phyloP scores from a whole-genome alignment of 2,797 vertebrate species.

The Urophycis tenuis region DNA sequence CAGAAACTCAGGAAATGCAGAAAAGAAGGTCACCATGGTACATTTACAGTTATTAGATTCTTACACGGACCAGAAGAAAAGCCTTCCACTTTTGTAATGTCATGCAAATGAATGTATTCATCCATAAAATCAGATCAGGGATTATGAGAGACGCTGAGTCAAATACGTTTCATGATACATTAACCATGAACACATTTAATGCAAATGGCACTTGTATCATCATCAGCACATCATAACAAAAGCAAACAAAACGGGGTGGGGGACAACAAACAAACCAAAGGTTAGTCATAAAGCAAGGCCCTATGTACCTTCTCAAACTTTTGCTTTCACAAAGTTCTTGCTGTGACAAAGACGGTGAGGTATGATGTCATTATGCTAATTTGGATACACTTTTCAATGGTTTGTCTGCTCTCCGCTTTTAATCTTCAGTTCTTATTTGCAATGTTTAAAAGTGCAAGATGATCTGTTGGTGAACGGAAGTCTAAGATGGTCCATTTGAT shows the following conservation, averaged over 20 bases:
- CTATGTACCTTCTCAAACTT: neutral
- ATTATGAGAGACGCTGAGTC: slow-evolving; percentile 58
- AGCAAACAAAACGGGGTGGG: slow-evolving; percentile 29
- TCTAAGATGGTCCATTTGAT: neutral
- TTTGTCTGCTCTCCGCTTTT: neutral
- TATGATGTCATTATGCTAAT: neutral
- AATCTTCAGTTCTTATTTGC: neutral
- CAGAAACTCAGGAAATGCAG: slow-evolving; percentile 35
- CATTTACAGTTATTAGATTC: slow-evolving; percentile 55
- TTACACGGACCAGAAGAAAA: slow-evolving; percentile 41
- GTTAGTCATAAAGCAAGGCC: neutral
- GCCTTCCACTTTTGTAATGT: slow-evolving; percentile 38
- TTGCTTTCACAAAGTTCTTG: neutral
- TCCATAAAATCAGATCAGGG: slow-evolving; percentile 62
- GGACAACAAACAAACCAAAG: neutral
- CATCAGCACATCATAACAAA: slow-evolving; percentile 32
- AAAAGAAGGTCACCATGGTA: slow-evolving; percentile 41
- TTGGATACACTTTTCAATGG: neutral
- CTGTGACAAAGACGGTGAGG: neutral
- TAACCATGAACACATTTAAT: slow-evolving; percentile 47
- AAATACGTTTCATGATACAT: slow-evolving; percentile 58
- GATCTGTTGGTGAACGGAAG: neutral
- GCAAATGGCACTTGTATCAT: slow-evolving; percentile 43
- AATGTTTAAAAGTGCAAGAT: neutral
- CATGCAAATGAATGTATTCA: slow-evolving; percentile 55